Conservation (phyloP, 2,113 vertebrate species). For the Delphinapterus leucas region DNA sequence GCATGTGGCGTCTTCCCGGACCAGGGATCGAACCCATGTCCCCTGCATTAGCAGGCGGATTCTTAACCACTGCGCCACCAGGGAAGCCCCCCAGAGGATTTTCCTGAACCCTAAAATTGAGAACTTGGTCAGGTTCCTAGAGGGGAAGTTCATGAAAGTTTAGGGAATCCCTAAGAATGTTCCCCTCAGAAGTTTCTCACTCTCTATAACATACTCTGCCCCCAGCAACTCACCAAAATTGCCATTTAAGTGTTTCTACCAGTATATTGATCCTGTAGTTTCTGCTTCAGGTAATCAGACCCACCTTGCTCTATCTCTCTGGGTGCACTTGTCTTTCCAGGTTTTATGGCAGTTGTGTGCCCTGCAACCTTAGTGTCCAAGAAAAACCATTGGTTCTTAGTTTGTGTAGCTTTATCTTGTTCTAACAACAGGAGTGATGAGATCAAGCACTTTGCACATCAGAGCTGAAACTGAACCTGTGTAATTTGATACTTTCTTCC, state of each 20-base stretch:
- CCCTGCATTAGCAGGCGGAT: too few relatives aligned
- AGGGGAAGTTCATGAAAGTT: neutral
- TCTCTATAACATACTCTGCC: neutral
- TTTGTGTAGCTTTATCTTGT: neutral
- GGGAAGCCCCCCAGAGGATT: neutral
- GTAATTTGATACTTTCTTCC: neutral
- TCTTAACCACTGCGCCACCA: too few relatives aligned
- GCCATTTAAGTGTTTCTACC: neutral
- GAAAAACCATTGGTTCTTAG: neutral
- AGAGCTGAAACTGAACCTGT: neutral
- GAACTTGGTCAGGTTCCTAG: neutral
- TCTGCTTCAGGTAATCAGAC: neutral
- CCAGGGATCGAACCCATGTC: too few relatives aligned
- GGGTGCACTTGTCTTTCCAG: neutral
- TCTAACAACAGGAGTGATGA: neutral
- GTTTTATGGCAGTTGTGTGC: neutral
- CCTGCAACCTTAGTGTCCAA: neutral
- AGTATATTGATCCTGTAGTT: neutral
- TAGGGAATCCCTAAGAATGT: neutral
- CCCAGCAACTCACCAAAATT: neutral
- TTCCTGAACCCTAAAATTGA: neutral
- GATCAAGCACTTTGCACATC: neutral
- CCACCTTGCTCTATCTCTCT: neutral
- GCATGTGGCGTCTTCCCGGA: too few relatives aligned
- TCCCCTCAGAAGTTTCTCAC: neutral